Evolutionary conservation across 1,140 invertebrate species (phyloP), one percentile per base, ranked within the genome.

Genomic region (Eumeta japonica): DNA sequence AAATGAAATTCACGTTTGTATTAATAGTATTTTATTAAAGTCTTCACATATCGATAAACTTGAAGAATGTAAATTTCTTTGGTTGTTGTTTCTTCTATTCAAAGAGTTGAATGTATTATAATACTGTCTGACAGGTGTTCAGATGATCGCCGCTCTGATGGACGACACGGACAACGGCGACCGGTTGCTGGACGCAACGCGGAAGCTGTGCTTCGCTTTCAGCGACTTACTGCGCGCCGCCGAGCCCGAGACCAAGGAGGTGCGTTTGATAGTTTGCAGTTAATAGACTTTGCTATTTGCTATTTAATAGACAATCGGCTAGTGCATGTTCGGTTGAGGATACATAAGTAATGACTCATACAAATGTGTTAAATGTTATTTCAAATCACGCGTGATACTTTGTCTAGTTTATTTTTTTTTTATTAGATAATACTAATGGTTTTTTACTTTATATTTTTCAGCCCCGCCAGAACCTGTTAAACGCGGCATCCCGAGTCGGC

Each of bases 131-230:
- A 7, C 34, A 55, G 52, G 83, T 30, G 93, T 99, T 1, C 84
- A 89, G 39, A 89, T 97, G 81, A 89, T 99, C 47, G 95, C 96
- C 5, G 92, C 94, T 0, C 77, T 98, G 0, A 92, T 97, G 83
- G 93, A 96, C 42, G 83, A 87, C 47, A 77, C 80, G 1, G 76
- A 84, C 20, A 86, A 85, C 50, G 93, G 93, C 0, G 91, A 94
- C 46, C 83, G 84, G 40, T 76, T 99, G 10, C 67, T 99, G 35
- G 90, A 95, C 48, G 97, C 97, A 10, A 92, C 97, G 0, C 79
- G 92, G 42, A 87, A 88, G 56, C 79, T 99, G 0, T 97, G 94
- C 56, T 84, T 79, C 16, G 96, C 96, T 1, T 98, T 99, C 75
- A 92, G 87, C 31, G 95, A 98, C 65, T 78, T 99, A 34, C 81